Conservation (phyloP, 2,888 invertebrate species). For the Acleris literana region DNA sequence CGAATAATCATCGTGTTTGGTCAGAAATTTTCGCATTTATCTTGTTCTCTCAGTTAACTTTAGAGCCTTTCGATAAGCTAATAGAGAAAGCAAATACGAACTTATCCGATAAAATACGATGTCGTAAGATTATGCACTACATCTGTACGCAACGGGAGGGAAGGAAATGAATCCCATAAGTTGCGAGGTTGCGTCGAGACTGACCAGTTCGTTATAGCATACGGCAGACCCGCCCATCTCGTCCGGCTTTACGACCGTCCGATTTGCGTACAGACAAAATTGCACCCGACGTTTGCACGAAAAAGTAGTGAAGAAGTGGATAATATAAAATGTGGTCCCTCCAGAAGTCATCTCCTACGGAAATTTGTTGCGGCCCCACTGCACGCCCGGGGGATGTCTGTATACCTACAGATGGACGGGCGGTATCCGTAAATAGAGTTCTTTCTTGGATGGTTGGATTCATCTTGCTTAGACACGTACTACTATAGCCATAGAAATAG, state of each 20-base stretch:
- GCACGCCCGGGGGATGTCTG: constrained; percentile 45
- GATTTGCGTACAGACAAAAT: constrained; percentile 77
- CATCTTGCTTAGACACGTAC: background rate
- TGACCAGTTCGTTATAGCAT: constrained; percentile 57
- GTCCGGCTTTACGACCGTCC: constrained; percentile 65
- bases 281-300: constrained; percentile 56
- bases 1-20: no score
- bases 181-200: constrained; percentile 48
- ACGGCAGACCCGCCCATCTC: constrained; percentile 54
- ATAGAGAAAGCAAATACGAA: no score
- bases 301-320: constrained; percentile 57
- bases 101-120: no score
- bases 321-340: constrained; percentile 64
- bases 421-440: constrained; percentile 46
- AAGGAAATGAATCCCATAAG: constrained; percentile 74
- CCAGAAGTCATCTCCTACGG: constrained; percentile 69
- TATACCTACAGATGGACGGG: constrained; percentile 41
- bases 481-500: no score
- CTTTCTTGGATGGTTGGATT: constrained; percentile 18
- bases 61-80: no score
- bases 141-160: constrained; percentile 29
- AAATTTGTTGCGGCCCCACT: constrained; percentile 51
- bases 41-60: no score
- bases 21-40: no score
- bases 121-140: no score